phyloP scores from a whole-genome alignment of 2,113 vertebrate species.

The Mellivora capensis region DNA sequence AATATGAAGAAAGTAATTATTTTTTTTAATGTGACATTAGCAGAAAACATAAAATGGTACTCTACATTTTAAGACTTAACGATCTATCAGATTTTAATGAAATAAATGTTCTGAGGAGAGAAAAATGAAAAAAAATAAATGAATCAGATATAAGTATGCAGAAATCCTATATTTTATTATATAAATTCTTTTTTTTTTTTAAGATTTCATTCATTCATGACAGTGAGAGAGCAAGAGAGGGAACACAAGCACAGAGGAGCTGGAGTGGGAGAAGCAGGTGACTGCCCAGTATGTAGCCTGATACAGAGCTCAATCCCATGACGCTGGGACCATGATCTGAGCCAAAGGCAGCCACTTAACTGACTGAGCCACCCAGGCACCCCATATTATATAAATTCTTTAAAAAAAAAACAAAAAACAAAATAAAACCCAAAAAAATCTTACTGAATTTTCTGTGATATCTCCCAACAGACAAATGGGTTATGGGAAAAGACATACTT shows the following conservation, averaged over 20 bases:
- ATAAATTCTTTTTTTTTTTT: background rate
- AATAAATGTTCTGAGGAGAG: background rate
- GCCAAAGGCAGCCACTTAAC: no score
- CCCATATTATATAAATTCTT: background rate
- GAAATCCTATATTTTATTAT: background rate
- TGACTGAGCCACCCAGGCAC: no score
- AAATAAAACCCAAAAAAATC: background rate
- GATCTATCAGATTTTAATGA: background rate
- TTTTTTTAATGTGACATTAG: background rate
- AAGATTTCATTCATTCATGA: no score
- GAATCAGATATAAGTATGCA: background rate
- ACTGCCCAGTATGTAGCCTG: no score
- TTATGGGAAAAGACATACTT: background rate
- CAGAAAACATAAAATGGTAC: background rate
- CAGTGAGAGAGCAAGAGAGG: no score
- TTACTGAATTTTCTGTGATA: background rate
- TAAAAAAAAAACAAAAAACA: background rate
- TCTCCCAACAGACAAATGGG: background rate
- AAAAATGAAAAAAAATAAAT: background rate
- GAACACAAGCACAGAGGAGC: no score
- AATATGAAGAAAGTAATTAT: background rate
- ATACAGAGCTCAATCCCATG: no score
- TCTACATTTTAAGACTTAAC: background rate
- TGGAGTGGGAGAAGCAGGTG: no score
- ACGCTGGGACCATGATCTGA: no score